These are phyloP conservation scores for Phoenicopterus ruber DNA, from an alignment of 2,113 vertebrate genomes.

Conservation along the genomic window DNA sequence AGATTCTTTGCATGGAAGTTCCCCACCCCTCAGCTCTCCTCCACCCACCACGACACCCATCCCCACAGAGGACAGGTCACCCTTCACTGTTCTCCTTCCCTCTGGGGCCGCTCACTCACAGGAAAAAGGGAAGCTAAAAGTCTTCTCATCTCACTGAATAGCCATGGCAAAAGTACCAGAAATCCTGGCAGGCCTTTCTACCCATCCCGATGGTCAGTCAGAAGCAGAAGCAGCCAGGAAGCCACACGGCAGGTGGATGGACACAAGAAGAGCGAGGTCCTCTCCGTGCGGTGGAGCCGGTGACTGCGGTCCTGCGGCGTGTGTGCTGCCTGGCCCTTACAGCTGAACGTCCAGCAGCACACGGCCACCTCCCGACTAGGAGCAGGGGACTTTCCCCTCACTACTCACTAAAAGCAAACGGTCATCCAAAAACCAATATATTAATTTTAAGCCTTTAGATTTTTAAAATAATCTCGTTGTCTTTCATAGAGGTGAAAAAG, in stretches of 20 bases:
- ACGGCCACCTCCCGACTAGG: fast-evolving
- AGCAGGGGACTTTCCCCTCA: neutral
- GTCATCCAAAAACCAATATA: fast-evolving
- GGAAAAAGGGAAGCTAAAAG: neutral
- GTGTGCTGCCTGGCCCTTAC: neutral
- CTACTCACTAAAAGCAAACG: neutral
- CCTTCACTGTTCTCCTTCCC: neutral
- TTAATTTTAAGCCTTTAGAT: neutral
- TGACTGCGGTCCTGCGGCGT: fast-evolving
- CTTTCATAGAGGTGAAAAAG: neutral
- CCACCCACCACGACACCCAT: neutral
- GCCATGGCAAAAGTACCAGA: neutral
- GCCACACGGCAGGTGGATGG: neutral
- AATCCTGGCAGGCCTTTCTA: neutral
- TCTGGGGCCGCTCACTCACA: neutral
- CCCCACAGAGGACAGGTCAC: neutral
- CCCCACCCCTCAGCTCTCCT: neutral
- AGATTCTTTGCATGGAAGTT: neutral
- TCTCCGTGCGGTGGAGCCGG: neutral
- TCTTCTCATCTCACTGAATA: neutral
- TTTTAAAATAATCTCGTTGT: neutral
- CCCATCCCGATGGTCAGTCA: neutral
- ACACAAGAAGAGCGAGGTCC: fast-evolving
- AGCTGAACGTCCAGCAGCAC: neutral
- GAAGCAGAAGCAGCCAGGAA: neutral